A percentile compares a stretch with the other conserved stretches of the same genome.
Conservation (phyloP, 2,888 invertebrate species). For the Pyrochroa serraticornis region DNA sequence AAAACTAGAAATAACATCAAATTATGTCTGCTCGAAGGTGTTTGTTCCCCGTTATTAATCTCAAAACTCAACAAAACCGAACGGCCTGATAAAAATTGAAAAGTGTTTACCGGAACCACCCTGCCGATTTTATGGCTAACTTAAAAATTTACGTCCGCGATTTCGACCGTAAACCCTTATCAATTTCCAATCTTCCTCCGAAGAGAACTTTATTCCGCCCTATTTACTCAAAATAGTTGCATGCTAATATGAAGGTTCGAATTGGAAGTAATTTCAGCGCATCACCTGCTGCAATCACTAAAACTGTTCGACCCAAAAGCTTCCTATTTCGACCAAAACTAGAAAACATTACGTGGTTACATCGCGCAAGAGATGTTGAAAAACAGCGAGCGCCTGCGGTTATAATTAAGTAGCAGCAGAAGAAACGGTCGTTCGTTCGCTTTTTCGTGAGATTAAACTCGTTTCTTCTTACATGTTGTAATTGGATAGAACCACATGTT, state of each 20-base stretch:
- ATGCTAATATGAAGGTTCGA: too few relatives aligned
- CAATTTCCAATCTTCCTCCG: constrained; percentile 4
- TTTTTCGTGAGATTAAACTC: constrained; percentile 25
- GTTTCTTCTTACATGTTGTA: constrained; percentile 19
- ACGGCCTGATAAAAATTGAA: neutral
- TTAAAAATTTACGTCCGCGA: constrained; percentile 9
- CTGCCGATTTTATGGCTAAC: constrained; percentile 4
- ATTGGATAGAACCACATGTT: constrained; percentile 23
- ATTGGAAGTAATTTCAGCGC: too few relatives aligned
- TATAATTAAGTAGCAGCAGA: too few relatives aligned
- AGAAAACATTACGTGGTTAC: too few relatives aligned
- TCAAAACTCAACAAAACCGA: neutral
- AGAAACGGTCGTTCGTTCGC: neutral
- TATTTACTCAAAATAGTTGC: too few relatives aligned
- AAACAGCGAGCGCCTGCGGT: too few relatives aligned
- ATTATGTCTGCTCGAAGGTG: too few relatives aligned
- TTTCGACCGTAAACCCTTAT: constrained; percentile 4
- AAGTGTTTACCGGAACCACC: neutral
- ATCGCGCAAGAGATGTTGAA: too few relatives aligned
- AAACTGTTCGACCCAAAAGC: too few relatives aligned
- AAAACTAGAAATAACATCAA: too few relatives aligned
- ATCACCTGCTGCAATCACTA: too few relatives aligned
- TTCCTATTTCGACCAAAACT: too few relatives aligned
- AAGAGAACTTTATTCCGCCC: neutral
- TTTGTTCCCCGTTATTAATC: neutral